Base-by-base conservation (phyloP, 2,888 invertebrate species). In the Phyllotreta striolata region DNA sequence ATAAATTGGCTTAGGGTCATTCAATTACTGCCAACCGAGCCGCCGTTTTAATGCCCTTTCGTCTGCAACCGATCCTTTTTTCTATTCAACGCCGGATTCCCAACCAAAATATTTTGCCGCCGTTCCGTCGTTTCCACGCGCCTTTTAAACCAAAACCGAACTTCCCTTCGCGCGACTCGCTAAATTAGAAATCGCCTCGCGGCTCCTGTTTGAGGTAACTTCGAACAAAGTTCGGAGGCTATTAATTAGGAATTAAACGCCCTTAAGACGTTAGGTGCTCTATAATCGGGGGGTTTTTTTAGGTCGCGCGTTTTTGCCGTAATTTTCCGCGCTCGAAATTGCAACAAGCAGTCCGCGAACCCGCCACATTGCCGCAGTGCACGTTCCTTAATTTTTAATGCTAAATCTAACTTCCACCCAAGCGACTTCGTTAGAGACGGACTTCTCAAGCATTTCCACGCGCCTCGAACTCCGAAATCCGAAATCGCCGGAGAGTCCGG, bases 361-460 rank as follows among this genome's bases (percentile, higher is more conserved):
- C 24, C 24, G 24, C 49, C 39, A 49, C 24, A 51, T 34, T 35
- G 9, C 40, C 41, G 58, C 58, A 58, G 24, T 58, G 24, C 57
- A 47, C 6, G 41, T 49, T 41, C 37, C 24, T 58, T 13, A 47
- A 58, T 49, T 51, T 58, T 58, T 49, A 58, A 58, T 4, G 24
- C 24, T 58, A 40, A 12, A 58, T 39, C 41, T 58, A 57, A 57
- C 58, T 49, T 58, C 58, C 51, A 58, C 41, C n/a, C 49, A 49
- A 58, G 34, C 40, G 49, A 58, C 49, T 58, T 58, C 34, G 40
- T 37, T 49, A 14, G n/a, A n/a, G n/a, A n/a, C n/a, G n/a, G n/a
- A n/a, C n/a, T n/a, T n/a, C n/a, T n/a, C n/a, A 24, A 24, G 24
- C 1, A 24, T 24, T 24, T 24, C 24, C 24, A 24, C 24, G 4